Percentiles rank a stretch among this genome's conserved stretches.
Conservation (phyloP, 1,140 invertebrate species). For the Lamellibrachia luymesi region DNA sequence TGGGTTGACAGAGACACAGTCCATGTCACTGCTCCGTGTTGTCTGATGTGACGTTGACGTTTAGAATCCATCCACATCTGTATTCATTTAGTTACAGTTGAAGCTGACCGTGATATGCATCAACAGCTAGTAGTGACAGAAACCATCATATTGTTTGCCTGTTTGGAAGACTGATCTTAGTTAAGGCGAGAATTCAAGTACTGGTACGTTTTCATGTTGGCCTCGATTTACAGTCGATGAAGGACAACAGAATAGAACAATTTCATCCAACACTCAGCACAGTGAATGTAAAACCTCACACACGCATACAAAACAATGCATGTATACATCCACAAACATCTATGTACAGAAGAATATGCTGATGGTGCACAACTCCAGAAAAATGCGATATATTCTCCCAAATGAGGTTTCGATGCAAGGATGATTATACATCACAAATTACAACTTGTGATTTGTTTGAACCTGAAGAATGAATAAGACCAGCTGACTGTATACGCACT, state of each 20-base stretch:
- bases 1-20: background rate
- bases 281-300: background rate
- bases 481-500: background rate
- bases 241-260: background rate
- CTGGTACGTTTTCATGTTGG: too few relatives aligned
- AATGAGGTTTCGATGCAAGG: background rate
- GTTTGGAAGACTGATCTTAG: too few relatives aligned
- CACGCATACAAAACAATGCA: background rate
- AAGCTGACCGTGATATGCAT: too few relatives aligned
- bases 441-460: background rate
- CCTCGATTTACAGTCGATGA: too few relatives aligned
- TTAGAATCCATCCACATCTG: too few relatives aligned
- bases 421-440: background rate
- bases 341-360: too few relatives aligned
- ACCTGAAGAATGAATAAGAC: background rate
- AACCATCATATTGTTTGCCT: too few relatives aligned
- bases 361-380: too few relatives aligned
- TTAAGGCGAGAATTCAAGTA: too few relatives aligned
- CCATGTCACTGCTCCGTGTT: background rate
- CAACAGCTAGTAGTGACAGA: too few relatives aligned
- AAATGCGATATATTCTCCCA: background rate
- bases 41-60: background rate
- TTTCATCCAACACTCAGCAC: background rate
- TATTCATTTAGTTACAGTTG: too few relatives aligned
- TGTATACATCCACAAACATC: background rate